Evolutionary conservation across 2,888 invertebrate species (phyloP).

Genomic region (Lepidochrysops patricia): DNA sequence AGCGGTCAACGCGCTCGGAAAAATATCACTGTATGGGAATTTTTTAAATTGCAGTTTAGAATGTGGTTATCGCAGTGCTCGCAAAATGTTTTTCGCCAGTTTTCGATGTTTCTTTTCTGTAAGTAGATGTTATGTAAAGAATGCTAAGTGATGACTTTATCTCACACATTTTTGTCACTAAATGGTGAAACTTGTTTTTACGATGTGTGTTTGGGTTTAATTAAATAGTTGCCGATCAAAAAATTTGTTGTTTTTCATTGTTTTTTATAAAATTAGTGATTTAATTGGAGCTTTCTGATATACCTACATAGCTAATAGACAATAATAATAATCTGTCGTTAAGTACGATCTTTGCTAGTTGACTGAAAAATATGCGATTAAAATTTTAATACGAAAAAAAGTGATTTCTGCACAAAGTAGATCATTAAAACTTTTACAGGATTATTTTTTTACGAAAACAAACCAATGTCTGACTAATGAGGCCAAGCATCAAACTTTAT

Average conservation of each 20-base stretch:
- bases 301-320: background rate
- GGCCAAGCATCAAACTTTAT: background rate
- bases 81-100: background rate
- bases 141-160: background rate
- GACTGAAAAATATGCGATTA: background rate
- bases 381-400: background rate
- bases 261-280: background rate
- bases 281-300: background rate
- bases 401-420: background rate
- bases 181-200: background rate
- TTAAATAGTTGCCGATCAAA: too few relatives aligned
- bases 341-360: background rate
- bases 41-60: background rate
- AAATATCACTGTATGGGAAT: background rate
- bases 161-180: background rate
- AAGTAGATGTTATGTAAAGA: background rate
- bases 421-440: background rate
- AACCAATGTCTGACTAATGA: background rate
- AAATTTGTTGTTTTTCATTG: too few relatives aligned
- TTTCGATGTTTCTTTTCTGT: background rate
- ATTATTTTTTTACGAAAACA: background rate
- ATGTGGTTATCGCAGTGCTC: background rate
- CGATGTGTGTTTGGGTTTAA: background rate
- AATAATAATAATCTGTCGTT: too few relatives aligned
- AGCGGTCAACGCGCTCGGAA: slow-evolving; percentile 11